Conservation (phyloP, 2,113 vertebrate genomes). For the Mormyrus iriodes region DNA sequence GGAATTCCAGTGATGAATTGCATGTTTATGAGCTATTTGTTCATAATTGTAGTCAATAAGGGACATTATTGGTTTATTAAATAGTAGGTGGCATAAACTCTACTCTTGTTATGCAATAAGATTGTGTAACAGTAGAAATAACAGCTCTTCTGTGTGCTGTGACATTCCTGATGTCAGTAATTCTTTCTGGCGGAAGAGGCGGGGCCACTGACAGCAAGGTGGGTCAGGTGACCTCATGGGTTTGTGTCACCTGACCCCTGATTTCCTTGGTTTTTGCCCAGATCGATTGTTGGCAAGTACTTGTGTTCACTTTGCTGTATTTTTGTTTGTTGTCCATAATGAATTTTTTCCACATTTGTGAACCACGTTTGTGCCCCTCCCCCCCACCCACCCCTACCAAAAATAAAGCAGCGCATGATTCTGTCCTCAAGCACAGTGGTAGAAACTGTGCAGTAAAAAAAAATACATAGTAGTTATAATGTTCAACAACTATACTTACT, state of each 20-base stretch:
- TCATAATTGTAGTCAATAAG: background rate
- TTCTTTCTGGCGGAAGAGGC: background rate
- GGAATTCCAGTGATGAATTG: background rate
- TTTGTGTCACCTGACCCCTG: background rate
- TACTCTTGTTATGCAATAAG: background rate
- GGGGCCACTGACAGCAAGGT: background rate
- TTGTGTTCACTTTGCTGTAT: background rate
- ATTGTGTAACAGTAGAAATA: background rate
- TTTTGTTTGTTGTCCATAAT: background rate
- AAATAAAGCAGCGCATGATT: background rate
- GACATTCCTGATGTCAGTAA: background rate
- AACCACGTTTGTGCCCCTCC: background rate
- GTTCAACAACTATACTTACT: background rate
- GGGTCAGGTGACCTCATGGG: background rate
- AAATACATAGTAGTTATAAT: background rate
- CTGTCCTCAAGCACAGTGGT: background rate
- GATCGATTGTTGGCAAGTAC: background rate
- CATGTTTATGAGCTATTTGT: background rate
- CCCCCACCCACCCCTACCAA: background rate
- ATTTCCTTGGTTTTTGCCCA: background rate
- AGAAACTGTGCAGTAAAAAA: background rate
- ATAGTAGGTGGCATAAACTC: background rate
- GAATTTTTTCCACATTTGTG: background rate
- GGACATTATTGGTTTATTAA: background rate
- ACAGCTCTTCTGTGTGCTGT: background rate